phyloP scores from a whole-genome alignment of 1,140 invertebrate genomes.

The Sitophilus oryzae region DNA sequence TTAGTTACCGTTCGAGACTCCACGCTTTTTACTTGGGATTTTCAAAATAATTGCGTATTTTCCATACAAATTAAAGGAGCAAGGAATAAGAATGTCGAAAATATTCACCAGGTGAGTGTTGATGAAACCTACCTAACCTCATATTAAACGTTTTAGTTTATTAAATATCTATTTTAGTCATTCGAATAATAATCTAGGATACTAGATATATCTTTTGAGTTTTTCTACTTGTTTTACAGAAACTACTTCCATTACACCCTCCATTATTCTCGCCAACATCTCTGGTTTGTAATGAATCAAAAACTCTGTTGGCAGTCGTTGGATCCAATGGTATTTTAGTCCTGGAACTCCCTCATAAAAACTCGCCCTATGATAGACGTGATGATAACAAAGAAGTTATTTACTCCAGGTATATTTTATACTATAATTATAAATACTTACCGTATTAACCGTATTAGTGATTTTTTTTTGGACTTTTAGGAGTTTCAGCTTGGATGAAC shows the following conservation, averaged over 20 bases:
- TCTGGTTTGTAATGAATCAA: conserved; percentile 35
- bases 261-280: conserved; percentile 37
- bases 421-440: neutral
- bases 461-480: conserved; percentile 13
- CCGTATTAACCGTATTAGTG: no score
- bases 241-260: conserved; percentile 36
- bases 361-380: conserved; percentile 39
- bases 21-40: conserved; percentile 59
- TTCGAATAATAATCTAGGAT: no score
- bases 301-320: conserved; percentile 34
- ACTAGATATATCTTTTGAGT: neutral
- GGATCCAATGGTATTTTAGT: conserved; percentile 39
- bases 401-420: conserved; percentile 37
- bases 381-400: conserved; percentile 40
- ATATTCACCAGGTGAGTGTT: conserved; percentile 54
- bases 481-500: conserved; percentile 54
- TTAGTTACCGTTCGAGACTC: conserved; percentile 57
- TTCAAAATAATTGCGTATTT: conserved; percentile 55
- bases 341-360: conserved; percentile 35
- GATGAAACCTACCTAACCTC: no score
- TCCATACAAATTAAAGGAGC: conserved; percentile 54
- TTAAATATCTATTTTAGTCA: no score
- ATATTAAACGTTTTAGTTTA: no score
- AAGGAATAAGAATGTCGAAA: conserved; percentile 46
- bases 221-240: conserved; percentile 30